Conservation (phyloP, 2,113 vertebrate species). For the Amblyornis subalaris region DNA sequence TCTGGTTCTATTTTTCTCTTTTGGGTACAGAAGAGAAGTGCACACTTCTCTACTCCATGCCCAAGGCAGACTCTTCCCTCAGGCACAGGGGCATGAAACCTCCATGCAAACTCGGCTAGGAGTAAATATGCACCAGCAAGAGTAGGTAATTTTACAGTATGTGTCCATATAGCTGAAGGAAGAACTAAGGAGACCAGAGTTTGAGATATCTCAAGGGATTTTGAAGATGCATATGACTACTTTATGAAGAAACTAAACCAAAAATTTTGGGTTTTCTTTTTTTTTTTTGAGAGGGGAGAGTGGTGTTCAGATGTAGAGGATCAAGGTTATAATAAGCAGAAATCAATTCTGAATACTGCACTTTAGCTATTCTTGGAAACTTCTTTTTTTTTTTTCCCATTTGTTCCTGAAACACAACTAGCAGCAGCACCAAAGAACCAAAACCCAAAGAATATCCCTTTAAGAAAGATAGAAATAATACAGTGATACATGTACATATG, state of each 20-base stretch:
- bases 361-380: constrained; percentile 34
- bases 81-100: not conserved
- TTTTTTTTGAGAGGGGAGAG: not conserved
- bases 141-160: not conserved
- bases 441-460: not conserved
- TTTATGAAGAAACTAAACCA: not conserved
- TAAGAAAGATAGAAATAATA: not conserved
- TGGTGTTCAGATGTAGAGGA: not conserved
- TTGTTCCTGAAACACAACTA: constrained; percentile 2
- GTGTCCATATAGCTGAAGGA: not conserved
- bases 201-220: not conserved
- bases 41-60: not conserved
- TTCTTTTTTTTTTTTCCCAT: not conserved
- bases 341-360: constrained; percentile 41
- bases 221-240: not conserved
- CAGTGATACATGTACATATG: not conserved
- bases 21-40: not conserved
- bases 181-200: not conserved
- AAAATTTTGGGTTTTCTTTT: not conserved
- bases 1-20: not conserved
- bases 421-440: not conserved
- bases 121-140: not conserved
- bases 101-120: not conserved
- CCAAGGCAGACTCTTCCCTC: not conserved
- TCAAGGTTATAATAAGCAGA: constrained; percentile 39